Percentiles rank a stretch among this genome's conserved stretches.
Evolutionary conservation across 2,113 vertebrate genomes (phyloP).

Genomic region (Cichladusa arquata): DNA sequence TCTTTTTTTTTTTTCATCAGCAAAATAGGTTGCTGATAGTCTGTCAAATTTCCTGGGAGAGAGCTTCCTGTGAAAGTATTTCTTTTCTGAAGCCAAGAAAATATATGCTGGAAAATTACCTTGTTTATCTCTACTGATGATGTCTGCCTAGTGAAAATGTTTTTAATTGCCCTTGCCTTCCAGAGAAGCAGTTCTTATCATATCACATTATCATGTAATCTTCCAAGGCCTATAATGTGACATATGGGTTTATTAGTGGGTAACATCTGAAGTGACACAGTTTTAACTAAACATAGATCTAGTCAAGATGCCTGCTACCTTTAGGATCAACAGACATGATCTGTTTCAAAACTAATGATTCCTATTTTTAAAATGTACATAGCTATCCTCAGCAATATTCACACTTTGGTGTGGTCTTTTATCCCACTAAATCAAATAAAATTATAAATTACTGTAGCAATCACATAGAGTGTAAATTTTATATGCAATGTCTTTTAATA

Average conservation of each 20-base stretch:
- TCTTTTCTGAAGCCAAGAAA: neutral
- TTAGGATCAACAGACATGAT: neutral
- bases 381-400: neutral
- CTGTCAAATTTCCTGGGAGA: neutral
- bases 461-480: slow-evolving; percentile 33
- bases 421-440: neutral
- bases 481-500: slow-evolving; percentile 39
- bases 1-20: neutral
- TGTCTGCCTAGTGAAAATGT: slow-evolving; percentile 34
- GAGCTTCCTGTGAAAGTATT: neutral
- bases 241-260: slow-evolving; percentile 11
- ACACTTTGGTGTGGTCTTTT: neutral
- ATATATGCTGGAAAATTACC: slow-evolving; percentile 14
- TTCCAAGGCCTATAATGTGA: neutral
- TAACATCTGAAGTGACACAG: slow-evolving; percentile 28
- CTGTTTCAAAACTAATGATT: neutral
- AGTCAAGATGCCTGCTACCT: neutral
- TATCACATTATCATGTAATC: slow-evolving; percentile 41
- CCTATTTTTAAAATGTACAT: neutral
- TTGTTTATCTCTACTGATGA: slow-evolving; percentile 39
- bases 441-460: neutral
- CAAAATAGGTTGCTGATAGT: neutral
- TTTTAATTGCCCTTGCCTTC: slow-evolving; percentile 48
- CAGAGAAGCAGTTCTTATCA: slow-evolving; percentile 29
- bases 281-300: neutral